A percentile compares a stretch with the other conserved stretches of the same genome.
phyloP scores from a whole-genome alignment of 2,888 invertebrate species.

The Lysandra coridon region DNA sequence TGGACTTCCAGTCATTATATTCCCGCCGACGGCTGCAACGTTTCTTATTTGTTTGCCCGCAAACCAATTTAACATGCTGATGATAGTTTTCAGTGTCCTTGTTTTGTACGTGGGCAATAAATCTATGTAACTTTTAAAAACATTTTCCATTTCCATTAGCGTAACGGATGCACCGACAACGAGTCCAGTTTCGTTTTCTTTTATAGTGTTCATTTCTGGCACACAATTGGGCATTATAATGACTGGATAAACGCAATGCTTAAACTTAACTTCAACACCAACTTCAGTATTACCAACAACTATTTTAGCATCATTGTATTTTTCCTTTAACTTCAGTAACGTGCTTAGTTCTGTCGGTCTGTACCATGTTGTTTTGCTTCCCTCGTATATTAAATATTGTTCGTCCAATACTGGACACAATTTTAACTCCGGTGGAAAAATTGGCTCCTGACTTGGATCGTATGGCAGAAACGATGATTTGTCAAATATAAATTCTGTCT shows the following conservation, averaged over 20 bases:
- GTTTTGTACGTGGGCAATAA: constrained; percentile 81
- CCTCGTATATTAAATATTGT: constrained; percentile 71
- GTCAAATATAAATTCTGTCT: constrained; percentile 80
- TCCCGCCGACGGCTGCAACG: constrained; percentile 95
- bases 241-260: constrained; percentile 86
- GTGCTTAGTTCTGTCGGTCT: constrained; percentile 82
- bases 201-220: constrained; percentile 86
- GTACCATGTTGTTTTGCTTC: constrained; percentile 84
- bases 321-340: constrained; percentile 83
- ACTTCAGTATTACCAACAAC: constrained; percentile 92
- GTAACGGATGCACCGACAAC: constrained; percentile 91
- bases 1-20: constrained; percentile 97
- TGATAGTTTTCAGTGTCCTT: constrained; percentile 84
- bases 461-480: constrained; percentile 83
- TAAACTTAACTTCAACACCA: constrained; percentile 92
- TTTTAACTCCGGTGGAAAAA: constrained; percentile 91
- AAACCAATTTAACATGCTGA: constrained; percentile 95
- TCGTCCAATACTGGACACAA: constrained; percentile 80
- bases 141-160: constrained; percentile 86
- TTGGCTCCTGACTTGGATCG: constrained; percentile 88
- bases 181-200: constrained; percentile 80
- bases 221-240: constrained; percentile 92
- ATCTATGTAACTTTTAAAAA: constrained; percentile 81
- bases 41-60: constrained; percentile 97
- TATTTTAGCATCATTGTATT: constrained; percentile 85